A percentile compares a stretch with the other conserved stretches of the same genome.
Evolutionary conservation across 2,113 vertebrate species (phyloP).

Genomic region (Tor tambroides): DNA sequence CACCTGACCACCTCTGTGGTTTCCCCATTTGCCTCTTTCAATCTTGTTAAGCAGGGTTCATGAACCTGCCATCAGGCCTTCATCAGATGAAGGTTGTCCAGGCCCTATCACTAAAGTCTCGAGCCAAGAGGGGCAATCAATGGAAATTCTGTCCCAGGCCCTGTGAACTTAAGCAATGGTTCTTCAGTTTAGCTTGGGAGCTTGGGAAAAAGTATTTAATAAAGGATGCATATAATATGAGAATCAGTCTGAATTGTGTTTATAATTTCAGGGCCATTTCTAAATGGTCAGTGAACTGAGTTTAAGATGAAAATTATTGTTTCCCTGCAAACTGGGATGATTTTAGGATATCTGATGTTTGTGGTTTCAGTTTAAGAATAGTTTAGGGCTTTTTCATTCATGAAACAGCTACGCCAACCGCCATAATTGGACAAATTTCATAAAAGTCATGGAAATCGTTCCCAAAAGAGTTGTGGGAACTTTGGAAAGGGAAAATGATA

Average conservation of each 20-base stretch:
- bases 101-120: neutral
- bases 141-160: neutral
- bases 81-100: neutral
- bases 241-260: neutral
- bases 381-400: neutral
- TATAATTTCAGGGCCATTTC: neutral
- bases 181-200: neutral
- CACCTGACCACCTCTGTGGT: neutral
- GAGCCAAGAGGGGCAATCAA: neutral
- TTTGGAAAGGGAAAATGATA: neutral
- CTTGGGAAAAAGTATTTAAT: no score
- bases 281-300: neutral
- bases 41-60: neutral
- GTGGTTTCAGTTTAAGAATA: neutral
- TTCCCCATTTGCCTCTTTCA: neutral
- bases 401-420: neutral
- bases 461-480: neutral
- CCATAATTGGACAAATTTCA: neutral
- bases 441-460: neutral
- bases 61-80: neutral
- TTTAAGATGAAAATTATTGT: neutral
- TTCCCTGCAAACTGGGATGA: neutral
- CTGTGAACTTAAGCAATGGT: neutral
- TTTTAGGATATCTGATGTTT: neutral
- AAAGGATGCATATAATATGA: neutral